Base-by-base conservation (phyloP, 92 coral and sea anemone species). In the Bergia puertoricense region DNA sequence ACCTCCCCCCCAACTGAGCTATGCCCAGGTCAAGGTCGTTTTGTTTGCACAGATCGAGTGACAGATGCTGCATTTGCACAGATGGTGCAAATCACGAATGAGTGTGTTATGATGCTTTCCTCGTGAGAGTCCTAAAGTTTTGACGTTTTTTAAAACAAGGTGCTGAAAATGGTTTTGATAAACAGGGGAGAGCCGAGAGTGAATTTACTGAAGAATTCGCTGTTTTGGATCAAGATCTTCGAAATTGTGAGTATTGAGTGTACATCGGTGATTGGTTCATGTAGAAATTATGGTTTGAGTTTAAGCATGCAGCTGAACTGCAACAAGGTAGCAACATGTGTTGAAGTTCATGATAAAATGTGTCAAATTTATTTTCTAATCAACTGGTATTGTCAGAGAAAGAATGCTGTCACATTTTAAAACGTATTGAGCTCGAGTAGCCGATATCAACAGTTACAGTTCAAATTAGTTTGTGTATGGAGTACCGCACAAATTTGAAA, bases 151-250 rank as follows among this genome's bases (percentile, higher is more conserved):
- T 30, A 30, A 30, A 30, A 30, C 30, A 30, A 46, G 18, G 8
- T 5, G 13, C 56, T 23, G 86, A 36, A 51, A 46, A 95, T 95
- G 98, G 96, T 91, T 56, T 88, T 95, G 56, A 86, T 95, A 37
- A 90, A 91, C 44, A 90, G 90, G 36, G 98, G 91, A 41, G 96
- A 93, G 85, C 92, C 96, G 16, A 89, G 93, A 81, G 85, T 90
- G 91, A 91, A 90, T 90, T 85, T 95, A 37, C 50, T 95, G 37
- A 88, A 42, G 44, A 93, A 90, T 82, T 88, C 91, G 30, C 78
- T 95, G 6, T 93, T 95, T 85, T 93, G 98, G 98, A 85, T 93
- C 18, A 95, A 95, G 82, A 38, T 95, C 83, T 54, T 86, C 30
- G 94, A 95, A 89, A 93, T 95, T 41, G 98, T 95, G 76, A 95